Percentiles rank a stretch among this genome's conserved stretches.
phyloP scores from a whole-genome alignment of 2,113 vertebrate species.

The Syngnathoides biaculeatus region DNA sequence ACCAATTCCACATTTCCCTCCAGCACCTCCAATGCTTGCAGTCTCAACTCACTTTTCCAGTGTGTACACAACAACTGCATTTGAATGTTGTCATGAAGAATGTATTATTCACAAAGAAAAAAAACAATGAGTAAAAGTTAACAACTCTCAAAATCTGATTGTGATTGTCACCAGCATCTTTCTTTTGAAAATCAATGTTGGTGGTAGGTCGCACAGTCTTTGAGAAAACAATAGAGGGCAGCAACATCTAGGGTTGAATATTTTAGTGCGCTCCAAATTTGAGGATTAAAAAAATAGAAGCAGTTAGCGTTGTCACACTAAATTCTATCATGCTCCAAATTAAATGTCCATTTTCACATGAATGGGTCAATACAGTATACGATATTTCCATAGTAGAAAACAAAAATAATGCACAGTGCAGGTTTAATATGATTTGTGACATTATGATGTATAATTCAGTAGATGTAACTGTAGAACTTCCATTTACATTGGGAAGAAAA shows the following conservation, averaged over 20 bases:
- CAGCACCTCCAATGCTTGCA: background rate
- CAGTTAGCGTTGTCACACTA: background rate
- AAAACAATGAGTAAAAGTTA: background rate
- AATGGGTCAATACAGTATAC: no score
- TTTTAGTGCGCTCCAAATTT: background rate
- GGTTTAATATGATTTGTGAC: no score
- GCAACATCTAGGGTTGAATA: background rate
- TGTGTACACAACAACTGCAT: background rate
- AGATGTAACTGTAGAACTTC: no score
- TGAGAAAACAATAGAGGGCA: constrained; percentile 4
- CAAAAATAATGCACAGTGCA: no score
- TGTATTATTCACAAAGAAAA: background rate
- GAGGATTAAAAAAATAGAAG: background rate
- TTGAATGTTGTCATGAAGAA: background rate
- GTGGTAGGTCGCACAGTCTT: background rate
- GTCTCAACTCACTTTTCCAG: background rate
- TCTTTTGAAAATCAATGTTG: background rate
- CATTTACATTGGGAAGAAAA: no score
- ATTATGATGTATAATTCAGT: no score
- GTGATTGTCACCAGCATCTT: background rate
- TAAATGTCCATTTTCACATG: background rate
- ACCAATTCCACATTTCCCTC: background rate
- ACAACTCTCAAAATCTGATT: background rate
- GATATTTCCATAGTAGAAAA: no score
- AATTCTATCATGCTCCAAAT: no score